These are phyloP conservation scores for Cebidichthys violaceus DNA, from an alignment of 2,113 vertebrate species.

Conservation along the genomic window DNA sequence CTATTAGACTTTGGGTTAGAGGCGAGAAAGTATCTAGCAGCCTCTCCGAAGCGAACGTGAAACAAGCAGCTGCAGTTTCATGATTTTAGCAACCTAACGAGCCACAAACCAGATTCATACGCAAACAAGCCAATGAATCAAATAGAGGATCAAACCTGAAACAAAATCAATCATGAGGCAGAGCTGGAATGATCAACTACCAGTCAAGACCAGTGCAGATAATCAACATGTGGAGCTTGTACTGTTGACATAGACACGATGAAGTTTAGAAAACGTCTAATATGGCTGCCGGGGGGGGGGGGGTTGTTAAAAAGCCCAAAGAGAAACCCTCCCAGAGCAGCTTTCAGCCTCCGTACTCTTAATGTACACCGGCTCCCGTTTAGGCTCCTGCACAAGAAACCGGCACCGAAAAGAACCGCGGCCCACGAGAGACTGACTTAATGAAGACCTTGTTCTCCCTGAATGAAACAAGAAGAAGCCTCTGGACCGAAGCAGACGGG, in stretches of 20 bases:
- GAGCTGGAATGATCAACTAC: not conserved
- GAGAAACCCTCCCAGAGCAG: not conserved
- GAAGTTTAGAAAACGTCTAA: not conserved
- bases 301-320: not conserved
- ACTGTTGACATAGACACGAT: not conserved
- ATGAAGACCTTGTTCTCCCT: not conserved
- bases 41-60: not conserved
- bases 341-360: slow-evolving; percentile 2
- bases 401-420: too few relatives aligned
- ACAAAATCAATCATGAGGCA: not conserved
- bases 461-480: not conserved
- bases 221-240: not conserved
- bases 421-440: too few relatives aligned
- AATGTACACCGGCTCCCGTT: slow-evolving; percentile 1
- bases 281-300: not conserved
- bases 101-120: not conserved
- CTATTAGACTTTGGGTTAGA: not conserved
- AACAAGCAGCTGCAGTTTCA: not conserved
- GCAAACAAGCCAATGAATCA: not conserved
- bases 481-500: not conserved
- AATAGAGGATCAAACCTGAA: not conserved
- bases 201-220: not conserved
- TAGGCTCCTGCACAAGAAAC: too few relatives aligned
- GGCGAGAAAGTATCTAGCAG: not conserved
- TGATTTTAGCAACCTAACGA: not conserved